Evolutionary conservation across 2,113 vertebrate species (phyloP).

Genomic region (Gymnorhina tibicen): DNA sequence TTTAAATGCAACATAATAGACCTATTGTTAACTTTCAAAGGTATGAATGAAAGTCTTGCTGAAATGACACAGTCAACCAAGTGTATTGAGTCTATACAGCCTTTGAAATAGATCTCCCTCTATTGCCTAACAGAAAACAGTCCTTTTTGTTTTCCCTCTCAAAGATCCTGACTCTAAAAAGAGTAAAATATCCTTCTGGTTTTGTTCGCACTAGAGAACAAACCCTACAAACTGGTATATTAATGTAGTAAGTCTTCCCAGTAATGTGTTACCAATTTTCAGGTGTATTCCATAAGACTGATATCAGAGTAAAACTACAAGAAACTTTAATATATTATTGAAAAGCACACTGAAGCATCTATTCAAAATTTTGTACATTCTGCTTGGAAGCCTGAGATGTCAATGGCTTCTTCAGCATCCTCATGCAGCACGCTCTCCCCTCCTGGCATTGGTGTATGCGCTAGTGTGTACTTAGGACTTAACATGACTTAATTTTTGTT

Average conservation of each 20-base stretch:
- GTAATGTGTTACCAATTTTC: background rate
- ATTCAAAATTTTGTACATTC: background rate
- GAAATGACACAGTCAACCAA: background rate
- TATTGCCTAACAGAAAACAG: background rate
- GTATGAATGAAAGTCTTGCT: background rate
- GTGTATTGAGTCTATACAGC: background rate
- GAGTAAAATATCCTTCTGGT: background rate
- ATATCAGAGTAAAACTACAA: background rate
- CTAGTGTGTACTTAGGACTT: background rate
- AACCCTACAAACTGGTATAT: background rate
- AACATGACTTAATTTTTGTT: background rate
- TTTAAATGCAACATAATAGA: background rate
- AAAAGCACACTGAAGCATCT: background rate
- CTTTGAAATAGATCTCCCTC: background rate
- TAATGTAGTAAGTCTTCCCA: background rate
- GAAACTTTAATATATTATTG: background rate
- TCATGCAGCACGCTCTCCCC: rapidly evolving
- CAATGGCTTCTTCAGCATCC: background rate
- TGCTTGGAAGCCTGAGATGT: background rate
- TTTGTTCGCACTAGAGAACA: background rate
- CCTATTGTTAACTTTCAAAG: background rate
- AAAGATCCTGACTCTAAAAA: background rate
- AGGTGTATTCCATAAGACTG: background rate
- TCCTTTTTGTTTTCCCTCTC: background rate
- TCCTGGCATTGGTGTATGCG: background rate